These are phyloP conservation scores for Tachuris rubrigastra DNA, from an alignment of 2,113 vertebrate species.

Conservation along the genomic window DNA sequence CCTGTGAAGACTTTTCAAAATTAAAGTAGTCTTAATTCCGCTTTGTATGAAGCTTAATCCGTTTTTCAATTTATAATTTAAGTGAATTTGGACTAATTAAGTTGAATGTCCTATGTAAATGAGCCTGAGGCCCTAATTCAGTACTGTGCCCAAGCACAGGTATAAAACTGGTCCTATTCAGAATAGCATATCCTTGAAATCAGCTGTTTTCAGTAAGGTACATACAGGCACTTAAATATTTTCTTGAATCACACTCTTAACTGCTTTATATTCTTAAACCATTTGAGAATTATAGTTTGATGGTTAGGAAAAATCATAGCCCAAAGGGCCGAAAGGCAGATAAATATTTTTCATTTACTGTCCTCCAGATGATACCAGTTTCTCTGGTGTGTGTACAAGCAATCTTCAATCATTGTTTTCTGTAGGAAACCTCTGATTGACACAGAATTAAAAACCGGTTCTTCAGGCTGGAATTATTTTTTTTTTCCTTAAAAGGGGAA, in stretches of 20 bases:
- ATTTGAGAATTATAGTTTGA: neutral
- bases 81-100: constrained; percentile 57
- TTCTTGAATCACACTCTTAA: neutral
- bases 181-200: neutral
- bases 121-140: constrained; percentile 1
- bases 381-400: neutral
- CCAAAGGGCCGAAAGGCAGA: neutral
- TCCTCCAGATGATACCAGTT: constrained; percentile 19
- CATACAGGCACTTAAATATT: neutral
- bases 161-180: neutral
- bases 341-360: constrained; percentile 13
- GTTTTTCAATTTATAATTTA: constrained; percentile 41
- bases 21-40: constrained; percentile 37
- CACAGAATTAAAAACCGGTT: constrained; percentile 18
- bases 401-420: constrained; percentile 10
- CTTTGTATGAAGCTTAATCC: constrained; percentile 51
- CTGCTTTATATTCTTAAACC: neutral
- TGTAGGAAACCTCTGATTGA: constrained; percentile 3
- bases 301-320: neutral
- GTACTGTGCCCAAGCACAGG: neutral
- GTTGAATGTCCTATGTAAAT: neutral
- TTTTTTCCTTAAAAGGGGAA: neutral
- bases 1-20: constrained; percentile 47
- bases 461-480: constrained; percentile 27
- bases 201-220: neutral